Evolutionary conservation across 1,140 invertebrate species (phyloP), one percentile per base, ranked within the genome.

Genomic region (Saxidomus purpurata): DNA sequence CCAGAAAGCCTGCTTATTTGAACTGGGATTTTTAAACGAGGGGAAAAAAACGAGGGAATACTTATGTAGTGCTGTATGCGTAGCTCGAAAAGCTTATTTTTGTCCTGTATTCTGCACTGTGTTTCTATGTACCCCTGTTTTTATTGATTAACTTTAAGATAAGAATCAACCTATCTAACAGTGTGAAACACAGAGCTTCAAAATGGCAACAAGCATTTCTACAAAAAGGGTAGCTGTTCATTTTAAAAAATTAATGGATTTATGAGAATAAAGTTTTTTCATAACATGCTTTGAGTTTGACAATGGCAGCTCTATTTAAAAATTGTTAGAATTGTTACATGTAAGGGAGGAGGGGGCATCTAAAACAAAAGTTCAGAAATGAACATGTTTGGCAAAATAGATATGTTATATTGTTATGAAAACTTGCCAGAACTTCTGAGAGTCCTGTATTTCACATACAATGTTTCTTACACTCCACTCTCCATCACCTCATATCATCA

Each of bases 401-500:
- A 59, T n/a, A n/a, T n/a, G n/a, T n/a, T n/a, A n/a, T n/a, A n/a
- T n/a, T n/a, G n/a, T n/a, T n/a, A n/a, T n/a, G n/a, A n/a, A n/a
- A n/a, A n/a, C 25, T 19, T 59, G 55, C 25, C 25, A 59, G 22
- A 6, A 3, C 55, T 4, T 15, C 31, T 34, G 25, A 15, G 34
- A 74, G 28, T 49, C 36, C 76, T 59, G 47, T 52, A 55, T 79
- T 79, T 79, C 47, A 28, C 25, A 79, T 55, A 22, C 2, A 17
- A 52, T 77, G 40, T 77, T 40, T 47, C 43, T 77, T 77, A 77
- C 43, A 79, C 34, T 17, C 76, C 76, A 79, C 76, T 55, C 1
- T 79, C 76, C 76, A 55, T 79, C 76, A 79, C 76, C 76, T 79
- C 76, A 79, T 79, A 52, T 79, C 76, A 79, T 79, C 76, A 79